Evolutionary conservation across 2,888 invertebrate genomes (phyloP).

Genomic region (Mactromeris polynyma): DNA sequence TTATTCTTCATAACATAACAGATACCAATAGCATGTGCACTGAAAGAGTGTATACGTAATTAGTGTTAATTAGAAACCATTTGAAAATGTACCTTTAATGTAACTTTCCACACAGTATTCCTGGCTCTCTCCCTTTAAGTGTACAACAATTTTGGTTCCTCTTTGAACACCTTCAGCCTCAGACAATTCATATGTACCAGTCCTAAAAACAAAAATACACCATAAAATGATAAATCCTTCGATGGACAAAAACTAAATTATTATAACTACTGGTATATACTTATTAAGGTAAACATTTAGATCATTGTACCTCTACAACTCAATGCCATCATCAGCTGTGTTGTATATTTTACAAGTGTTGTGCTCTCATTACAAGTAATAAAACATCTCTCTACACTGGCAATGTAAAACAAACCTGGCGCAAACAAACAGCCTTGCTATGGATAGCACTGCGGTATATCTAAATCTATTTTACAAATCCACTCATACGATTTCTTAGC

Average conservation of each 20-base stretch:
- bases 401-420: too few species aligned
- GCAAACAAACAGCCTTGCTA: too few species aligned
- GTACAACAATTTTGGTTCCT: conserved; percentile 97
- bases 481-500: too few species aligned
- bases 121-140: conserved; percentile 95
- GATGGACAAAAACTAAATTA: not conserved
- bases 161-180: conserved; percentile 94
- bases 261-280: not conserved
- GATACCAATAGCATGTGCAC: too few species aligned
- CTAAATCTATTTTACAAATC: too few species aligned
- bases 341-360: too few species aligned
- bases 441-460: too few species aligned
- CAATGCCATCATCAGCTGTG: too few species aligned
- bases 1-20: too few species aligned
- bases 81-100: conserved; percentile 90
- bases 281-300: not conserved
- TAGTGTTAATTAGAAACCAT: not conserved
- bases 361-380: too few species aligned
- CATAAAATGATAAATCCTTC: not conserved
- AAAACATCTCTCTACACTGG: too few species aligned
- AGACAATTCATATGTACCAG: conserved; percentile 95
- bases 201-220: conserved; percentile 88
- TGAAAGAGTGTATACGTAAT: not conserved
- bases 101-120: conserved; percentile 96
- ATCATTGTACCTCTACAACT: not conserved